Evolutionary conservation across 2,797 vertebrate genomes (phyloP).

Genomic region (Anabacerthia variegaticeps): DNA sequence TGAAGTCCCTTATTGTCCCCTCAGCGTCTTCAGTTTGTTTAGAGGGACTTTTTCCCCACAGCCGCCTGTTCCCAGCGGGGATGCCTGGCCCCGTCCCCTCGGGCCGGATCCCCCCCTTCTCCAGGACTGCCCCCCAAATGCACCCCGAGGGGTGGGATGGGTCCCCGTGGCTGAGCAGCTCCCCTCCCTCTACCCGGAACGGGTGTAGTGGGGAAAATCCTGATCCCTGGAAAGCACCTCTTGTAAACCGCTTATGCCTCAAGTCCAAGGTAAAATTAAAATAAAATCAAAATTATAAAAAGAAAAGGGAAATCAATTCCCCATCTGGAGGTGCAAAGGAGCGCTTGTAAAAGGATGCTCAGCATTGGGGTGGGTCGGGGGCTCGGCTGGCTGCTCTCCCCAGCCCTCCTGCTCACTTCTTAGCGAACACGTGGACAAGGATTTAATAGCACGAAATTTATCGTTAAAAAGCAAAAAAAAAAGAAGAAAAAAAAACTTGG

Average conservation of each 20-base stretch:
- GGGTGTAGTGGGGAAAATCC: not conserved
- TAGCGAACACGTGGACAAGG: not conserved
- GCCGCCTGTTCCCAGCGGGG: conserved; percentile 50
- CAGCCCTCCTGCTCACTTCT: not conserved
- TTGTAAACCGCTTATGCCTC: not conserved
- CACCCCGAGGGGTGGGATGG: not conserved
- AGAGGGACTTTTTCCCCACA: conserved; percentile 26
- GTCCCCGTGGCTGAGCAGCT: not conserved
- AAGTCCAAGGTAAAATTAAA: not conserved
- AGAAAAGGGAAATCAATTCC: not conserved
- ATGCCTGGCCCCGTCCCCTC: not conserved
- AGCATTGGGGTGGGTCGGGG: not conserved
- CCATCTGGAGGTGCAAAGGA: not conserved
- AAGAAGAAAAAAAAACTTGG: not conserved
- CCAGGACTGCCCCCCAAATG: not conserved
- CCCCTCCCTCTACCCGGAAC: not conserved
- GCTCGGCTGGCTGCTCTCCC: not conserved
- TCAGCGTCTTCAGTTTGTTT: not conserved
- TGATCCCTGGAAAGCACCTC: not conserved
- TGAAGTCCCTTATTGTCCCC: conserved; percentile 57
- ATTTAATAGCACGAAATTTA: not conserved
- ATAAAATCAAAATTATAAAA: not conserved
- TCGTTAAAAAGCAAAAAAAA: not conserved
- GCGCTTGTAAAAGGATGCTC: not conserved
- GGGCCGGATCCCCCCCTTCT: not conserved